Percentiles rank a stretch among this genome's conserved stretches.
phyloP scores from a whole-genome alignment of 2,888 invertebrate genomes.

The Parnassius smintheus region DNA sequence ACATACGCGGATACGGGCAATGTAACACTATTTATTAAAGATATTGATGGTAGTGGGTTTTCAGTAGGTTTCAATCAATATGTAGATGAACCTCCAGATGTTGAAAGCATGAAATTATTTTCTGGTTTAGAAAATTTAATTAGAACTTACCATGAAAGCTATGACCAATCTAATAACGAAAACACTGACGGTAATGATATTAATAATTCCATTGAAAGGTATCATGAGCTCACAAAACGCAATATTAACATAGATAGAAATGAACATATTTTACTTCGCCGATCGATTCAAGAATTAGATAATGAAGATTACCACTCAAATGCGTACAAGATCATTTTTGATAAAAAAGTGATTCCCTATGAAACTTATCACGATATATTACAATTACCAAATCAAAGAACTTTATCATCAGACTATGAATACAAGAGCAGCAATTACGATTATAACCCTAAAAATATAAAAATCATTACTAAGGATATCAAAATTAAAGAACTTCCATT shows the following conservation, averaged over 20 bases:
- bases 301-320: conserved; percentile 49
- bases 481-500: conserved; percentile 31
- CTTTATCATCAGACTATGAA: conserved; percentile 30
- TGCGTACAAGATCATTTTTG: conserved; percentile 47
- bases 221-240: conserved; percentile 31
- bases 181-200: conserved; percentile 29
- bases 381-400: conserved; percentile 36
- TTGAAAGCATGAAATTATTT: conserved; percentile 59
- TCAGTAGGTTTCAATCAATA: conserved; percentile 68
- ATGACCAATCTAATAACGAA: conserved; percentile 39
- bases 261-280: conserved; percentile 31
- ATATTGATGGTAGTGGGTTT: conserved; percentile 64
- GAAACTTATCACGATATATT: conserved; percentile 46
- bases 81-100: conserved; percentile 59
- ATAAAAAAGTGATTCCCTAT: conserved; percentile 43
- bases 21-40: conserved; percentile 56
- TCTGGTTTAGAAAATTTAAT: conserved; percentile 60
- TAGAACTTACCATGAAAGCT: conserved; percentile 54
- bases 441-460: conserved; percentile 27
- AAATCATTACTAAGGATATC: conserved; percentile 24
- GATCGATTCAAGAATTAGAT: conserved; percentile 36
- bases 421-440: conserved; percentile 21
- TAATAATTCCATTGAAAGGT: conserved; percentile 28
- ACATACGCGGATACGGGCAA: conserved; percentile 48
- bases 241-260: conserved; percentile 19